phyloP scores from a whole-genome alignment of 1,140 invertebrate species.

The Papilio polyxenes region DNA sequence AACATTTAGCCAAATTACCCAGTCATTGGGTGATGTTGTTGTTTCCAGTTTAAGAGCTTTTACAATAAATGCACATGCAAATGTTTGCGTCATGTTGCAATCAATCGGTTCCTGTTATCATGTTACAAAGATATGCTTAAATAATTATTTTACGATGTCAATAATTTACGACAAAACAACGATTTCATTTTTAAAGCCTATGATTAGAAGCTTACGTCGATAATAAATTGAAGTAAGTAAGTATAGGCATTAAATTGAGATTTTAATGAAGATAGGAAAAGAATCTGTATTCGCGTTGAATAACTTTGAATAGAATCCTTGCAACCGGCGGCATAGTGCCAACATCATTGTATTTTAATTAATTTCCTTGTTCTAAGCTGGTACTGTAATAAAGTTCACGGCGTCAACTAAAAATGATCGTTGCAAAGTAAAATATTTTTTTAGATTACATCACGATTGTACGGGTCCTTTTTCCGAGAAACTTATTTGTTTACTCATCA shows the following conservation, averaged over 20 bases:
- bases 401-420: neutral
- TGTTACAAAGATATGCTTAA: too few relatives aligned
- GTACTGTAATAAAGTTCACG: neutral
- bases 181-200: neutral
- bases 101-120: too few relatives aligned
- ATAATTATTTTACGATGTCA: too few relatives aligned
- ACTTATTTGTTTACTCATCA: conserved; percentile 3
- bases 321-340: neutral
- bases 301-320: neutral
- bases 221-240: too few relatives aligned
- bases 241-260: neutral
- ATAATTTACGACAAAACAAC: neutral
- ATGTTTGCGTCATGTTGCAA: too few relatives aligned
- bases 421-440: neutral
- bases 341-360: neutral
- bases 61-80: too few relatives aligned
- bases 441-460: neutral
- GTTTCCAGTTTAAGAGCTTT: too few relatives aligned
- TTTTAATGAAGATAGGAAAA: neutral
- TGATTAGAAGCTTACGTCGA: neutral
- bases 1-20: neutral
- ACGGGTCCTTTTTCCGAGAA: neutral
- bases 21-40: too few relatives aligned
- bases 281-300: conserved; percentile 16
- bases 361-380: neutral